A percentile compares a stretch with the other conserved stretches of the same genome.
phyloP scores from a whole-genome alignment of 2,888 invertebrate genomes.

The Drosophila cyrtoloma region DNA sequence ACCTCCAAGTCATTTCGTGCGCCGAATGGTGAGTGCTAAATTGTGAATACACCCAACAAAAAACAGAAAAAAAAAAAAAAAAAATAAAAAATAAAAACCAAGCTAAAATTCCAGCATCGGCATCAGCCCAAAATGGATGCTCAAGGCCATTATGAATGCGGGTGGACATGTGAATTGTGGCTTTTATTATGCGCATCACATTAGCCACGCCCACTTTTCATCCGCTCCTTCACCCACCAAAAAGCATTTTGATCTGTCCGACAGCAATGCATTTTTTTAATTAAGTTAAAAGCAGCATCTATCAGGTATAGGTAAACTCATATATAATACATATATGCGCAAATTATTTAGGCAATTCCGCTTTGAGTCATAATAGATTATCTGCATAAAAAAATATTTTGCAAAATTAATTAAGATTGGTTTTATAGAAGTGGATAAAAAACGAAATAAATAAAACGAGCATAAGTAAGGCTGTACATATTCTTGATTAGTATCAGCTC shows the following conservation, averaged over 20 bases:
- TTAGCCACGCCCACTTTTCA: conserved; percentile 11
- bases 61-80: conserved; percentile 1
- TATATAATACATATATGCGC: neutral
- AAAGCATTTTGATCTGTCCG: conserved; percentile 10
- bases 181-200: conserved; percentile 44
- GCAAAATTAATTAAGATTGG: neutral
- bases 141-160: conserved; percentile 45
- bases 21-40: conserved; percentile 28
- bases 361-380: neutral
- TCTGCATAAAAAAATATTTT: neutral
- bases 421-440: neutral
- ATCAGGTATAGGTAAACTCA: neutral
- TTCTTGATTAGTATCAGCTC: neutral
- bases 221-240: neutral
- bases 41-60: conserved; percentile 6
- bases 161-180: conserved; percentile 52
- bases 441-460: neutral
- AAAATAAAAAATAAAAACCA: neutral
- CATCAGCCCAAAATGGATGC: conserved; percentile 19
- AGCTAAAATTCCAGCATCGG: conserved; percentile 13
- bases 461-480: neutral
- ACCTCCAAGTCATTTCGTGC: conserved; percentile 38
- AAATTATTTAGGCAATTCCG: neutral
- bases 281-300: conserved; percentile 2
- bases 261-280: conserved; percentile 21